Base-by-base conservation (phyloP, 1,140 invertebrate species). In the Zophobas morio region DNA sequence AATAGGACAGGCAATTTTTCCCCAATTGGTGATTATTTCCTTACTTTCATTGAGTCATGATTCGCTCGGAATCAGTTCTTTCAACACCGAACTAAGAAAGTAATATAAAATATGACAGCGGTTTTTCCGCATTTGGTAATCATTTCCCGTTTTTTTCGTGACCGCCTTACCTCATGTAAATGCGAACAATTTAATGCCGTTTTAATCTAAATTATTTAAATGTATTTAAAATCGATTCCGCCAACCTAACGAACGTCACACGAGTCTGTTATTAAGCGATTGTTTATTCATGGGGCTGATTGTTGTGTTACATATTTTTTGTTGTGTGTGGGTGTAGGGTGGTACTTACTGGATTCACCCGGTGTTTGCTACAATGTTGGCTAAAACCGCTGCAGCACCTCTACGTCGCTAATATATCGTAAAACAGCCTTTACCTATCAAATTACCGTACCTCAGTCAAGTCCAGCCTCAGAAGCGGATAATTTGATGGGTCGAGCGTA, bases 291-390 rank as follows among this genome's bases (percentile, higher is more conserved):
- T 0, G n/a, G 70, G 53, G 2, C 49, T 33, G 60, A 66, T 37
- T 60, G 73, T 70, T 36, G 33, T 5, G 80, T 83, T 84, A 83
- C 83, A 80, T 84, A 82, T 83, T 81, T 82, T 81, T 84, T 83
- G 79, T 82, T 81, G 76, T 83, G 83, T 84, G 82, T 84, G 84
- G 83, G 81, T 81, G 82, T 84, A 84, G 84, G 82, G 82, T 83
- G 81, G 78, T 79, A 77, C 76, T 75, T 81, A 81, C 77, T 82
- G 83, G 82, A 84, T 83, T 83, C 82, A 82, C 83, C 84, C 83
- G 78, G 81, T 84, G 83, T 84, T 85, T 85, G 84, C 83, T 85
- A 84, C 84, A 84, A 81, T 81, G 83, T 85, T 84, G 84, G 83
- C 81, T 82, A 82, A 80, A 81, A 79, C 82, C 79, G 82, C 83